A percentile compares a stretch with the other conserved stretches of the same genome.
phyloP scores from a whole-genome alignment of 92 coral and sea anemone species.

The Metridium senile region DNA sequence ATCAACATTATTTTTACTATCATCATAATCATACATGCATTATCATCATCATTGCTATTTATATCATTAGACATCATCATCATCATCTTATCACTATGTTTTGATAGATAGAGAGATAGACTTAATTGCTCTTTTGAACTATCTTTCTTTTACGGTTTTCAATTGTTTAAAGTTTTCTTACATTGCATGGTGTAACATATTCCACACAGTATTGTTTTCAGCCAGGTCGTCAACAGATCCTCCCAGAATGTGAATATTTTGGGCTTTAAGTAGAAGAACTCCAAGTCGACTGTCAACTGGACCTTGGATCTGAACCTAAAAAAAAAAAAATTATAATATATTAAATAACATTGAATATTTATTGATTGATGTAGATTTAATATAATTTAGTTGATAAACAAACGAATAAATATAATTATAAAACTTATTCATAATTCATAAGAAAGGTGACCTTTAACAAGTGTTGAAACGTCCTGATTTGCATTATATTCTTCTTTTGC shows the following conservation, averaged over 20 bases:
- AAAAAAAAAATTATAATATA: background rate
- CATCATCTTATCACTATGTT: background rate
- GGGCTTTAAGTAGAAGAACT: slow-evolving; percentile 64
- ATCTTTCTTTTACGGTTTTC: too few relatives aligned
- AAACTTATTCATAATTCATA: too few relatives aligned
- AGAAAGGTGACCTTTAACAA: too few relatives aligned
- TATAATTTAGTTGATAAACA: too few relatives aligned
- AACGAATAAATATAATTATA: too few relatives aligned
- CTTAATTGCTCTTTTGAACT: too few relatives aligned
- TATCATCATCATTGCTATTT: background rate
- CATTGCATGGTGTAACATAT: slow-evolving; percentile 79
- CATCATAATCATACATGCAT: background rate
- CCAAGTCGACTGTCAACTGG: slow-evolving; percentile 70
- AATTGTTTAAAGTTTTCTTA: too few relatives aligned
- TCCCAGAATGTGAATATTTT: slow-evolving; percentile 69
- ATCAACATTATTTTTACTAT: background rate
- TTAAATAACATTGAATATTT: background rate
- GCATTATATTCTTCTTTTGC: too few relatives aligned
- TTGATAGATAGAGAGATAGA: too few relatives aligned
- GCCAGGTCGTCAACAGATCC: slow-evolving; percentile 64
- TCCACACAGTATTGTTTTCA: slow-evolving; percentile 77
- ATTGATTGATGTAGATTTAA: background rate
- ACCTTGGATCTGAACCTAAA: slow-evolving; percentile 71
- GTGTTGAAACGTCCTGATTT: too few relatives aligned
- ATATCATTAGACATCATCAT: background rate